Evolutionary conservation across 2,797 vertebrate genomes (phyloP).

Genomic region (Bucorvus abyssinicus): DNA sequence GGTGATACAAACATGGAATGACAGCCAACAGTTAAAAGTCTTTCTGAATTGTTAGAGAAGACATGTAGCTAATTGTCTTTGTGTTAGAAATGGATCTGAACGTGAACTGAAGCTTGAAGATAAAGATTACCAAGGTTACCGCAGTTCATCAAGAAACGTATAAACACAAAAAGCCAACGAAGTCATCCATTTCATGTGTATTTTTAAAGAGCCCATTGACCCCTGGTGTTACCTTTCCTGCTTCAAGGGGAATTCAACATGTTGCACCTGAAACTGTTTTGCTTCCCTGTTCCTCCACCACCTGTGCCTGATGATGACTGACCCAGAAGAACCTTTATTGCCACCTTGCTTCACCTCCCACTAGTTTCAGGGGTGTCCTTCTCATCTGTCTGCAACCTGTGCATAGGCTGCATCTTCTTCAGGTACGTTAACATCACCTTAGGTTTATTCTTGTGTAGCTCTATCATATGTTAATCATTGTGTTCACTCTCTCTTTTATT

Average conservation of each 20-base stretch:
- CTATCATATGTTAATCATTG: not conserved
- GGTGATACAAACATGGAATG: not conserved
- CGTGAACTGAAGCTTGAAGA: not conserved
- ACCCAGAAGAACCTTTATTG: not conserved
- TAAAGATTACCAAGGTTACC: not conserved
- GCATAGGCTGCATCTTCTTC: not conserved
- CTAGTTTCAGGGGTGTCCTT: not conserved
- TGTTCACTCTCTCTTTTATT: not conserved
- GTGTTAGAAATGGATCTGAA: not conserved
- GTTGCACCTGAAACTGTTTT: not conserved
- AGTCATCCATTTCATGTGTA: not conserved
- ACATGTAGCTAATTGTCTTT: not conserved
- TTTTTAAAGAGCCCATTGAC: not conserved
- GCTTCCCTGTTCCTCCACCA: not conserved
- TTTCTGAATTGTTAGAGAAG: not conserved
- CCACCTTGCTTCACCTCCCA: not conserved
- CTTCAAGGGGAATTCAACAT: not conserved
- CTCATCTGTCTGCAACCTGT: not conserved
- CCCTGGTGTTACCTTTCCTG: not conserved
- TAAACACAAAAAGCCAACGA: not conserved
- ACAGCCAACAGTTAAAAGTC: not conserved
- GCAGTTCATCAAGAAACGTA: not conserved
- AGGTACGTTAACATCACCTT: not conserved
- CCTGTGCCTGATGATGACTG: constrained; percentile 1
- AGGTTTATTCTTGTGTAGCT: not conserved